Percentiles rank a stretch among this genome's conserved stretches.
Evolutionary conservation across 2,888 invertebrate genomes (phyloP).

Genomic region (Zygaena filipendulae): DNA sequence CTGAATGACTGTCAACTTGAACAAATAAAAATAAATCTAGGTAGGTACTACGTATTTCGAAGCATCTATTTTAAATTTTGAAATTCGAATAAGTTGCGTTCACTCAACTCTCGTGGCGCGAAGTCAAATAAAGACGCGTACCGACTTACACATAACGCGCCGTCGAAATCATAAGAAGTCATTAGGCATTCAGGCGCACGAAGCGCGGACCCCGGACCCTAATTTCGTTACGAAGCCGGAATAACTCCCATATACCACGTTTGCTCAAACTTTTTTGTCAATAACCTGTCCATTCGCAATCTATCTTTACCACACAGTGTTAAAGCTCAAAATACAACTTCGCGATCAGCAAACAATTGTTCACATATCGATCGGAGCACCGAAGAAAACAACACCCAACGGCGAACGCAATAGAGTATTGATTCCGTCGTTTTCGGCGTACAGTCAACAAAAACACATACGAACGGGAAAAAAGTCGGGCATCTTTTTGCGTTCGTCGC

Average conservation of each 20-base stretch:
- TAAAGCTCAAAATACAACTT: no score
- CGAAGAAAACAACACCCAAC: no score
- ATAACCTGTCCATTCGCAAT: no score
- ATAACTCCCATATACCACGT: slow-evolving; percentile 47
- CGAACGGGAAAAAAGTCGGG: slow-evolving; percentile 54
- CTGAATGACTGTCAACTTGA: no score
- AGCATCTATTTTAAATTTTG: slow-evolving; percentile 22
- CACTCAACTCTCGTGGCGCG: slow-evolving; percentile 30
- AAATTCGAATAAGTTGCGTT: slow-evolving; percentile 23
- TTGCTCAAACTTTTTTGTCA: slow-evolving; percentile 38
- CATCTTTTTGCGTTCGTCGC: slow-evolving; percentile 61
- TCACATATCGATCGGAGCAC: slow-evolving; percentile 47
- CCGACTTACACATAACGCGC: slow-evolving; percentile 53
- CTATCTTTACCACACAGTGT: no score
- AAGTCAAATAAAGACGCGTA: slow-evolving; percentile 40
- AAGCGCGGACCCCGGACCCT: slow-evolving; percentile 48
- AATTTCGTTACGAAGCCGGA: slow-evolving; percentile 42
- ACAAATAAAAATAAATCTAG: no score
- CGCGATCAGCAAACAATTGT: slow-evolving; percentile 53
- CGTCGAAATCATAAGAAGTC: slow-evolving; percentile 65
- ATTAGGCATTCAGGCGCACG: slow-evolving; percentile 53
- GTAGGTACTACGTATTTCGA: slow-evolving; percentile 22
- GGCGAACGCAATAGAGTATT: no score
- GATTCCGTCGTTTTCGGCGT: no score
- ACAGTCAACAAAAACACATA: slow-evolving; percentile 56